Percentiles rank a stretch among this genome's conserved stretches.
These are phyloP conservation scores for Pipra filicauda DNA, from an alignment of 2,113 vertebrate genomes.

Conservation along the genomic window DNA sequence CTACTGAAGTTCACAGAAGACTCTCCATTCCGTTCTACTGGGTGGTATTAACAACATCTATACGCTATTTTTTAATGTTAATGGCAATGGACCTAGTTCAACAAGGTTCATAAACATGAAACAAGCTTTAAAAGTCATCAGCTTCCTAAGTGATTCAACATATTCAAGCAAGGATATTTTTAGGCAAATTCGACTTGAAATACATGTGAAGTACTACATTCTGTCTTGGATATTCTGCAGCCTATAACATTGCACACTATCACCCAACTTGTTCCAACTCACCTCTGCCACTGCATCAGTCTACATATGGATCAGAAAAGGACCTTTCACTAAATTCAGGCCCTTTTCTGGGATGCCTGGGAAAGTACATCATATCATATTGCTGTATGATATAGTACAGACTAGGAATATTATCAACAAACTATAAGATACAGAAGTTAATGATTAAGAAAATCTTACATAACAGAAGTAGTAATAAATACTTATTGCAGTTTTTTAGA, in stretches of 20 bases:
- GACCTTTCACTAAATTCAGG: background rate
- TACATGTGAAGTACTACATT: background rate
- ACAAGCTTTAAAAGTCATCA: background rate
- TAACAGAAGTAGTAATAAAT: background rate
- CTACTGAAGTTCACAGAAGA: background rate
- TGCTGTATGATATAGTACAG: background rate
- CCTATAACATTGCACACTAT: background rate
- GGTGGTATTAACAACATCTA: background rate
- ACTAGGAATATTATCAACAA: background rate
- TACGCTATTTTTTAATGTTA: background rate
- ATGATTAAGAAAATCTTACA: background rate
- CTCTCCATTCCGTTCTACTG: background rate
- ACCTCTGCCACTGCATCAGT: background rate
- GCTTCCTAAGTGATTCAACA: background rate
- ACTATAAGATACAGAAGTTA: background rate
- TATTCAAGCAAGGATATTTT: background rate
- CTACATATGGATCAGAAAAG: accelerated
- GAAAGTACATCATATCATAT: background rate
- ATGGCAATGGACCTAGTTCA: background rate
- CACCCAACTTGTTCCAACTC: background rate
- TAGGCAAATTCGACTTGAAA: background rate
- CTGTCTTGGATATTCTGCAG: background rate
- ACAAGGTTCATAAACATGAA: background rate
- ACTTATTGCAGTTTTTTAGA: background rate
- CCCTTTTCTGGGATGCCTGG: background rate